A percentile compares a stretch with the other conserved stretches of the same genome.
phyloP scores from a whole-genome alignment of 2,888 invertebrate species.

The Nectonema munidae region DNA sequence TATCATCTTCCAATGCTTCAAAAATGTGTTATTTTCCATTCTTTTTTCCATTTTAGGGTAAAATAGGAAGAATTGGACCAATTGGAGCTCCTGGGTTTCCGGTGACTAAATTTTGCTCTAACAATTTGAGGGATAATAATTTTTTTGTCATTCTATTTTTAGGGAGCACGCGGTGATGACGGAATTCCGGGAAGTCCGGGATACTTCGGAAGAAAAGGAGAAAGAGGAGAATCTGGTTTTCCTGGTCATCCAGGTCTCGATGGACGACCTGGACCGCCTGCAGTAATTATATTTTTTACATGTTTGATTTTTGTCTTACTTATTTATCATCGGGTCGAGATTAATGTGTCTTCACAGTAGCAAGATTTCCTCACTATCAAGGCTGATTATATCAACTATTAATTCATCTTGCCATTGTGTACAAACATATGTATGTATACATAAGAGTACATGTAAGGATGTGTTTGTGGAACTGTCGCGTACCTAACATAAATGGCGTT shows the following conservation, averaged over 20 bases:
- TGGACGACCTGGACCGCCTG: conserved; percentile 20
- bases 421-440: no score
- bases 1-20: conserved; percentile 26
- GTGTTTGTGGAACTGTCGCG: no score
- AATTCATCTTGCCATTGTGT: no score
- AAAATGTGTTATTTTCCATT: not conserved
- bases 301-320: no score
- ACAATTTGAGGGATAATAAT: not conserved
- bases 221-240: conserved; percentile 14
- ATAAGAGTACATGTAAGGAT: no score
- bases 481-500: no score
- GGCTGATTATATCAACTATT: no score
- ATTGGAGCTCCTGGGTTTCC: conserved; percentile 10
- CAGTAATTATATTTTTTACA: conserved; percentile 15
- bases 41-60: conserved; percentile 16
- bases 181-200: conserved; percentile 13
- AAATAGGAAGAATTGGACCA: conserved; percentile 15
- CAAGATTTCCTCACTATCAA: no score
- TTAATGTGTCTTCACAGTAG: no score
- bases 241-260: conserved; percentile 13
- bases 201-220: conserved; percentile 2
- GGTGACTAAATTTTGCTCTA: not conserved
- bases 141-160: not conserved
- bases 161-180: conserved; percentile 13
- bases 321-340: no score